phyloP scores from a whole-genome alignment of 2,797 vertebrate species.

The Urocyon cinereoargenteus region DNA sequence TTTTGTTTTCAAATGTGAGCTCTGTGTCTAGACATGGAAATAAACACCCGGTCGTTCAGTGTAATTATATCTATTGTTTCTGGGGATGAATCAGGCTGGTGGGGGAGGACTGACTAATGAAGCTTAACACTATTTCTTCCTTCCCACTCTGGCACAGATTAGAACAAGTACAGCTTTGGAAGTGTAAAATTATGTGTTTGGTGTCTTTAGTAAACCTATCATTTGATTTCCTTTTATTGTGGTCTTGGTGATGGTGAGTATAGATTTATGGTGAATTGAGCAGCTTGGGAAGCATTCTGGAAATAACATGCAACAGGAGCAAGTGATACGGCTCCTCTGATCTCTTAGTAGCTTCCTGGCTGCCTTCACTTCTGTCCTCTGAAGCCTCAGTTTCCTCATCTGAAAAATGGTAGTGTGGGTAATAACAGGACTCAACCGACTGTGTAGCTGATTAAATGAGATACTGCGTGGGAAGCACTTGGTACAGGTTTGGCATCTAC shows the following conservation, averaged over 20 bases:
- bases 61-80: slow-evolving; percentile 72
- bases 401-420: not conserved
- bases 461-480: not conserved
- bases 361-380: not conserved
- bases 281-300: not conserved
- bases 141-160: slow-evolving; percentile 34
- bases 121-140: slow-evolving; percentile 50
- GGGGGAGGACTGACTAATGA: slow-evolving; percentile 70
- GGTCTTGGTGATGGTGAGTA: not conserved
- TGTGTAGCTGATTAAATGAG: not conserved
- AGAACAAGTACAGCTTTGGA: slow-evolving; percentile 43
- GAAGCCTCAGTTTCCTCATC: not conserved
- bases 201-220: not conserved
- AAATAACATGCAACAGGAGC: not conserved
- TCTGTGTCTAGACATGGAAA: slow-evolving; percentile 61
- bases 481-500: not conserved
- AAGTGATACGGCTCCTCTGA: not conserved
- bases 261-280: not conserved
- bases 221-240: not conserved
- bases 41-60: slow-evolving; percentile 57
- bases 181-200: not conserved
- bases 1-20: slow-evolving; percentile 61
- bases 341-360: not conserved
- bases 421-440: not conserved
- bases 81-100: slow-evolving; percentile 60